These are phyloP conservation scores for Sebastes oblongus DNA, from an alignment of 2,797 vertebrate species.

Conservation along the genomic window DNA sequence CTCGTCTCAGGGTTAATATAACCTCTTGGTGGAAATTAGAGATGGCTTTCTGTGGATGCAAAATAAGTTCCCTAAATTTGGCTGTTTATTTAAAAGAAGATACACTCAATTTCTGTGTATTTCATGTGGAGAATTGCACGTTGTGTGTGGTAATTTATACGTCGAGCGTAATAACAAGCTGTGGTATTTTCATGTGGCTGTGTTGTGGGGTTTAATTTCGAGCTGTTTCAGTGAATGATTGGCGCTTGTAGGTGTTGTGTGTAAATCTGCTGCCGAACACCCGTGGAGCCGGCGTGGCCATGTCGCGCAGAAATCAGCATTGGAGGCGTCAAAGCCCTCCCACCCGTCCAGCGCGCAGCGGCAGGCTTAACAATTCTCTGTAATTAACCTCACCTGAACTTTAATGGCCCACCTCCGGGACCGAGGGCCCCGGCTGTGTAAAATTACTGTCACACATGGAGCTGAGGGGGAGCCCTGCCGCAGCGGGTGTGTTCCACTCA, in stretches of 20 bases:
- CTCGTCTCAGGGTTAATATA: constrained; percentile 34
- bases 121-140: constrained; percentile 58
- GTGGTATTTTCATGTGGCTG: constrained; percentile 70
- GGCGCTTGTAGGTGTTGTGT: constrained; percentile 75
- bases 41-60: constrained; percentile 23
- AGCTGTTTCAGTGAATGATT: constrained; percentile 72
- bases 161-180: constrained; percentile 71
- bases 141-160: constrained; percentile 64
- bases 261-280: constrained; percentile 77
- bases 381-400: constrained; percentile 85
- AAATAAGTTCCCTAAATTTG: constrained; percentile 57
- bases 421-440: constrained; percentile 71
- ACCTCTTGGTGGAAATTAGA: constrained; percentile 52
- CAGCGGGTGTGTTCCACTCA: constrained; percentile 70
- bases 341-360: constrained; percentile 67
- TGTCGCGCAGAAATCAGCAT: constrained; percentile 66
- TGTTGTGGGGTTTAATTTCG: constrained; percentile 73
- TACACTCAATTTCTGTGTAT: constrained; percentile 37
- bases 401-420: constrained; percentile 81
- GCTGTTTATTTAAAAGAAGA: constrained; percentile 59
- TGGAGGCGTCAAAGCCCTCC: constrained; percentile 69
- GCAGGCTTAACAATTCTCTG: constrained; percentile 77
- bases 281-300: constrained; percentile 56
- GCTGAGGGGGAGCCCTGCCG: constrained; percentile 56
- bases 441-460: constrained; percentile 79